Evolutionary conservation across 2,888 invertebrate genomes (phyloP).

Genomic region (Cartodere bifasciata): DNA sequence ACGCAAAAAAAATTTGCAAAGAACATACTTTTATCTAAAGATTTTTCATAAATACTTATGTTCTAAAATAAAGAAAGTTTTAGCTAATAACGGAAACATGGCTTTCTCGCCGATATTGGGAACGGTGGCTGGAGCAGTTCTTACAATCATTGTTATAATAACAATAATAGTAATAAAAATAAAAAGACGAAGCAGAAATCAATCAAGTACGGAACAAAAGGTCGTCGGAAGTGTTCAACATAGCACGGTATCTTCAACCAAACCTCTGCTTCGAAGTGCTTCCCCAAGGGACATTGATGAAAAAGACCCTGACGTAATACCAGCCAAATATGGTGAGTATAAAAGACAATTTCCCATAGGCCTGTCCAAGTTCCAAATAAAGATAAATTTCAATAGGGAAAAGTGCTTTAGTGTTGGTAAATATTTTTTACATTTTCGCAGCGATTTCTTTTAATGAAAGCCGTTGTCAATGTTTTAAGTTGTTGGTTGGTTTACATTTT

Average conservation of each 20-base stretch:
- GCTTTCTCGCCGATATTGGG: slow-evolving; percentile 44
- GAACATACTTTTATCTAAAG: too few relatives aligned
- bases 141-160: slow-evolving; percentile 41
- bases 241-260: slow-evolving; percentile 30
- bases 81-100: slow-evolving; percentile 44
- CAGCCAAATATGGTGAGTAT: slow-evolving; percentile 55
- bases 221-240: slow-evolving; percentile 30
- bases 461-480: too few relatives aligned
- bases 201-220: slow-evolving; percentile 32
- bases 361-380: background rate
- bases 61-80: too few relatives aligned
- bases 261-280: slow-evolving; percentile 31
- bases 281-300: slow-evolving; percentile 39
- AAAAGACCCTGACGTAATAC: slow-evolving; percentile 62
- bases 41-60: too few relatives aligned
- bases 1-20: too few relatives aligned
- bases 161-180: slow-evolving; percentile 39
- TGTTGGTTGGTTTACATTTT: too few relatives aligned
- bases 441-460: too few relatives aligned
- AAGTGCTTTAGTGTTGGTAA: too few relatives aligned
- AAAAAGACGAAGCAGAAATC: slow-evolving; percentile 29
- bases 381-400: too few relatives aligned
- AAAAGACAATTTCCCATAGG: background rate
- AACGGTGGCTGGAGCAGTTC: slow-evolving; percentile 39
- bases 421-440: too few relatives aligned